Base-by-base conservation (phyloP, 1,140 invertebrate species). In the Dinoponera quadriceps region DNA sequence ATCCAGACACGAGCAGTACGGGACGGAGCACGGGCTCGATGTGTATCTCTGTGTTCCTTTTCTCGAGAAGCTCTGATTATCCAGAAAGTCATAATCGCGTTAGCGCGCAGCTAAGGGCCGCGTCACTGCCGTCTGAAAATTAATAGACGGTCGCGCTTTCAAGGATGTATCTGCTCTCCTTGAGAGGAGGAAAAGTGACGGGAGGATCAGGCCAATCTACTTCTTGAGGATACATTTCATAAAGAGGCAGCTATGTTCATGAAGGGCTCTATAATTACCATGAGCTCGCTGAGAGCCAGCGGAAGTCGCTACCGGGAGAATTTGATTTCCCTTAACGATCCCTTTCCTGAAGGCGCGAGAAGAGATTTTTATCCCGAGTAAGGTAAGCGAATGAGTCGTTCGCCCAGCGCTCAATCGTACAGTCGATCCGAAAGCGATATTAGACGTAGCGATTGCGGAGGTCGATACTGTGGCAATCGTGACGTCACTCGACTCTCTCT, bases 61-160 rank as follows among this genome's bases (percentile, higher is more conserved):
- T 63, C 29, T 57, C 68, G 33, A 25, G 68, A 25, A 44, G 65
- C 65, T 77, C 85, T 87, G 85, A 87, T 87, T 88, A 88, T 88
- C 77, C 82, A 68, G 59, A 87, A 88, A 88, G 65, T 88, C 75
- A 71, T 87, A 88, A 88, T 87, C 82, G 48, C 59, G 27, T 88
- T 87, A 88, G 49, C 55, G 54, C 20, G 16, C 49, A 78, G 60
- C 54, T 83, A 66, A 82, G 82, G 72, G 62, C 66, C 55, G 71
- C 71, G 75, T 84, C 75, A 71, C 65, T 87, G 86, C 60, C 68
- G 49, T 60, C 66, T 87, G 85, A 73, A 77, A 87, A 88, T 88
- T 88, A 88, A 82, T 87, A 87, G 82, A 85, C 38, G 77, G 49
- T 73, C 13, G 65, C 60, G 57, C 62, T 75, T 74, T 82, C 22